Percentiles rank a stretch among this genome's conserved stretches.
phyloP scores from a whole-genome alignment of 2,113 vertebrate genomes.

The Connochaetes taurinus region DNA sequence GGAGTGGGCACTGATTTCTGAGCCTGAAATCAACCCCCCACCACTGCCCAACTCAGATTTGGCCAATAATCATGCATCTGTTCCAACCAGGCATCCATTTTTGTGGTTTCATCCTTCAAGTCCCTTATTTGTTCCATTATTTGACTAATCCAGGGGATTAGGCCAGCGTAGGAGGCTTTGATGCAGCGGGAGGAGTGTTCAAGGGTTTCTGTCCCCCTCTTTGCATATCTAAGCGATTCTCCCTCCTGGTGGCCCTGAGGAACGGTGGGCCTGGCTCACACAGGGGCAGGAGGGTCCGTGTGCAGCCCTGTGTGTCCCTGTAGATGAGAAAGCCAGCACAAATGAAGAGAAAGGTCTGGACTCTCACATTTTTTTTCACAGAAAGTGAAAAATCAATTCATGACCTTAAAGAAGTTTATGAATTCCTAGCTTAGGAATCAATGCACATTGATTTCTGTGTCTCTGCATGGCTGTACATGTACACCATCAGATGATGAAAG shows the following conservation, averaged over 20 bases:
- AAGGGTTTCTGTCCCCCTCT: neutral
- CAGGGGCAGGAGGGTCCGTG: neutral
- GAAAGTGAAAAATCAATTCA: constrained; percentile 80
- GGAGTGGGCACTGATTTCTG: neutral
- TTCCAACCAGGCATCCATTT: neutral
- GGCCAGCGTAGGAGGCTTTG: neutral
- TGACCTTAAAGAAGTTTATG: constrained; percentile 87
- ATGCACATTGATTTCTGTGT: constrained; percentile 80
- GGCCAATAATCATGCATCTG: neutral
- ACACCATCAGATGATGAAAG: constrained; percentile 67
- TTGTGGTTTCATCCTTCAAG: neutral
- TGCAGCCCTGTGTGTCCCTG: neutral
- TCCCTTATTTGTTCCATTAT: neutral
- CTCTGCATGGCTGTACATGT: constrained; percentile 71
- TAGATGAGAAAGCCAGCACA: neutral
- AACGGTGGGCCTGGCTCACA: neutral
- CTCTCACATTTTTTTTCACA: constrained; percentile 70
- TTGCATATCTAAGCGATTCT: neutral
- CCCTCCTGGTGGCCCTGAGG: neutral
- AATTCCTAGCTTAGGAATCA: constrained; percentile 82
- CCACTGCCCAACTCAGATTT: neutral
- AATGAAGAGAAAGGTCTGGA: constrained; percentile 59
- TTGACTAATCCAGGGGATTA: constrained; percentile 1
- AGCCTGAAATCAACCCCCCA: neutral
- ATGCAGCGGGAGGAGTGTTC: neutral